Evolutionary conservation across 1,140 invertebrate species (phyloP), one percentile per base, ranked within the genome.

Genomic region (Trichonephila inaurata): DNA sequence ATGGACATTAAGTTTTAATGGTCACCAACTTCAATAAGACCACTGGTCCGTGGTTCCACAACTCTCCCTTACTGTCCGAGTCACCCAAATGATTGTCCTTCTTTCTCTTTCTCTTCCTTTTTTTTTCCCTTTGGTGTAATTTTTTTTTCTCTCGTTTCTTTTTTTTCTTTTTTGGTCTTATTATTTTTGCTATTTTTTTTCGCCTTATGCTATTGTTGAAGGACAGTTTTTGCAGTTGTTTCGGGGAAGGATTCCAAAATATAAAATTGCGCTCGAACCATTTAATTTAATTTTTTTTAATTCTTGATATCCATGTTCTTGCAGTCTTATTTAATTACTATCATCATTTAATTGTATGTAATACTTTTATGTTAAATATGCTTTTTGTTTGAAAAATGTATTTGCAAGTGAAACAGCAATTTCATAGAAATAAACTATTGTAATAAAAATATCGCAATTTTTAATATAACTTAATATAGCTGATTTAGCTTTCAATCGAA

Each of bases 1-100:
- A 60, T 58, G 66, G 69, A 91, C 89, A 91, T 91, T 91, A 91
- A 91, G 89, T 91, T 91, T 91, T 91, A 91, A 91, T 91, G 89
- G 58, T 82, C 58, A 72, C 77, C 89, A 61, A 91, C 89, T 91
- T 91, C 89, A 91, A 91, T 91, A 82, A 62, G 89, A 64, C 44
- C 89, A 91, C 33, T 82, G 89, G 89, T 91, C 89, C 89, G n/a
- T 91, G 77, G 40, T 82, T 64, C 88, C n/a, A 40, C 33, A 89
- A 89, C 62, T 89, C 88, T 72, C 87, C 12, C 66, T 85, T 85
- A 77, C 51, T 85, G n/a, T 85, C 83, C 83, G 28, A 77, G 72
- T 28, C 28, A 77, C 28, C 72, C 72, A 18, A 40, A 77, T 14
- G 72, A 77, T 77, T 14, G 69, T 18, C 28, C 10, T 40, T 77